Percentiles rank a stretch among this genome's conserved stretches.
phyloP scores from a whole-genome alignment of 2,888 invertebrate species.

The Drymonia ruficornis region DNA sequence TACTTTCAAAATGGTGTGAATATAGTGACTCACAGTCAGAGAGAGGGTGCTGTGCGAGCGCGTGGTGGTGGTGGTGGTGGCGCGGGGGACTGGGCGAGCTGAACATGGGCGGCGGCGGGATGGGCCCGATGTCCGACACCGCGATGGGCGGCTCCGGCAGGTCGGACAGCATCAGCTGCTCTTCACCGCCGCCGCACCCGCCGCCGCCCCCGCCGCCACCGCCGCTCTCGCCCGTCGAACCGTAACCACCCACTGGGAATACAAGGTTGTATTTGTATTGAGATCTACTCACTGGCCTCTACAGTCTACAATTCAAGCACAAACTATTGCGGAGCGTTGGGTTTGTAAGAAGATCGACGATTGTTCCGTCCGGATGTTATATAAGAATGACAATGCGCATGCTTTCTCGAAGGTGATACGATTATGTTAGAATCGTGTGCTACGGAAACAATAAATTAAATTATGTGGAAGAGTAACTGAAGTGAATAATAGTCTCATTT shows the following conservation, averaged over 20 bases:
- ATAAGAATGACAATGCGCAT: no score
- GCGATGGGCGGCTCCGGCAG: conserved; percentile 97
- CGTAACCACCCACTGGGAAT: conserved; percentile 84
- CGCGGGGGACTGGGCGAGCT: conserved; percentile 92
- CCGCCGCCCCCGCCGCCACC: conserved; percentile 56
- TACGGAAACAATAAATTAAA: no score
- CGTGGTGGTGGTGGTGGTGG: conserved; percentile 55
- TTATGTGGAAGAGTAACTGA: no score
- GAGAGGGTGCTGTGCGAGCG: conserved; percentile 58
- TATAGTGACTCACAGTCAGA: conserved; percentile 68
- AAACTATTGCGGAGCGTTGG: no score
- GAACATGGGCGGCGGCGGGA: conserved; percentile 98
- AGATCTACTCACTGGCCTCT: not conserved
- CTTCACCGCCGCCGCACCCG: conserved; percentile 61
- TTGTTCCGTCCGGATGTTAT: no score
- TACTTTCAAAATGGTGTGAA: no score
- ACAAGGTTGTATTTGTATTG: not conserved
- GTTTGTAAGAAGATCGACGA: no score
- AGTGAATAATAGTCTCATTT: no score
- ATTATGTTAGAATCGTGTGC: no score
- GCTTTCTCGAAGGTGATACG: no score
- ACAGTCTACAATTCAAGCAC: not conserved
- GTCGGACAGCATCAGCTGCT: conserved; percentile 91
- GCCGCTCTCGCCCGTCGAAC: conserved; percentile 54
- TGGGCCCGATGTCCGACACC: conserved; percentile 96